Evolutionary conservation across 2,888 invertebrate genomes (phyloP), one percentile per base, ranked within the genome.

Genomic region (Dryadula phaetusa): DNA sequence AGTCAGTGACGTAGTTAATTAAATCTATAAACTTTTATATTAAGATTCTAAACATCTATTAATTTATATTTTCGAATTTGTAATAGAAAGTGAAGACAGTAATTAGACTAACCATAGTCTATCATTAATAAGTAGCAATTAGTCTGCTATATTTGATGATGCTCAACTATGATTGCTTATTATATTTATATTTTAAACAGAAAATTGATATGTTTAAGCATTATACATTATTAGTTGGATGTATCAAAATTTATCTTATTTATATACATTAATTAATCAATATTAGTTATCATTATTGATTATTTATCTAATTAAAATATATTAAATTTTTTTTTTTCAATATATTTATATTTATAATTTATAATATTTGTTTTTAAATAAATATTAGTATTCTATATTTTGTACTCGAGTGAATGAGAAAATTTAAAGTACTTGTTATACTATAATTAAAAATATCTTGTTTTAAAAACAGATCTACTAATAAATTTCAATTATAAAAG

Each of bases 1-100:
- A 60, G 25, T 34, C 46, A 44, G 32, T 69, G 63, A 61, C 69
- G 66, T 63, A 64, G 14, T 47, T 18, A 60, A 60, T 63, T 46
- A 69, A 69, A 60, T 34, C 60, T 54, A 61, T 54, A 53, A 56
- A 66, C 28, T 22, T 16, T 37, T 46, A 12, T 56, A 34, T 37
- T 28, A 16, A 3, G 2, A 14, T 46, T 18, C 25, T n/a, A 16
- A n/a, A 3, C n/a, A 49, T 6, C 5, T 28, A 49, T n/a, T 14
- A n/a, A 1, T 25, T n/a, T n/a, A 22, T 40, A 56, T 20, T 25
- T 56, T 10, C 10, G 40, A 22, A 2, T 56, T 34, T 53, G 18
- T 18, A 20, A 20, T 20, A 12, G 46, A 46, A 44, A 2, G 10
- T 46, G 7, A 25, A 20, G 14, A 54, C 34, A 37, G 37, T 49